Conservation (phyloP, 2,797 vertebrate genomes). For the Simalia tracyae region DNA sequence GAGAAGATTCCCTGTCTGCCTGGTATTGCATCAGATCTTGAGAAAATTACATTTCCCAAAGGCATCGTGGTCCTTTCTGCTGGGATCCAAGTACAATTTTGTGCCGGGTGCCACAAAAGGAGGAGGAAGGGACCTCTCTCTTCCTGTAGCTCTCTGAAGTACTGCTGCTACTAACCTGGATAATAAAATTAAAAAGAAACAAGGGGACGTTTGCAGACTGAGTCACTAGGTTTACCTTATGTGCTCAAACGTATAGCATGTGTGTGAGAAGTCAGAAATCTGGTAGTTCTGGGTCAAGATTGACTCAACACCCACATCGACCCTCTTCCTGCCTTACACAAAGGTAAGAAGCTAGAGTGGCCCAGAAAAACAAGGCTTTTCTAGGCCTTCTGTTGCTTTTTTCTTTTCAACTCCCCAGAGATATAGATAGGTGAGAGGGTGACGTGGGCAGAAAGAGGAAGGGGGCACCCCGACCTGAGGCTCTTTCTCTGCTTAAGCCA, state of each 20-base stretch:
- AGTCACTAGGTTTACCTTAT: background rate
- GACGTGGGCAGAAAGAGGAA: background rate
- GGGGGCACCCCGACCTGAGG: background rate
- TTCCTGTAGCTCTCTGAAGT: background rate
- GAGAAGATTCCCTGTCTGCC: background rate
- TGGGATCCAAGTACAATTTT: background rate
- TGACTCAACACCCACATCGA: background rate
- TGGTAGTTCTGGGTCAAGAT: background rate
- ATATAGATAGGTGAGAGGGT: background rate
- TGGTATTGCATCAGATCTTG: background rate
- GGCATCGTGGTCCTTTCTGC: background rate
- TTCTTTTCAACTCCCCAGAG: background rate
- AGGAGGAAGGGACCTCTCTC: background rate
- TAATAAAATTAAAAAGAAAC: background rate
- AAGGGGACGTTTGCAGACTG: background rate
- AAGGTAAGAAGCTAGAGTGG: background rate
- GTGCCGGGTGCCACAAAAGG: background rate
- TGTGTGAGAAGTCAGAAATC: background rate
- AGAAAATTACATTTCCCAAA: background rate
- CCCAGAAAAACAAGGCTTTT: background rate
- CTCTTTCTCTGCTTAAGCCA: background rate
- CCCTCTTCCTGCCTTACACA: background rate
- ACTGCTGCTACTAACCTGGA: background rate
- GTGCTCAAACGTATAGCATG: background rate
- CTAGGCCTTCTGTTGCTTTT: background rate